Conservation (phyloP, 92 coral and sea anemone species). For the Pocillopora grandis region DNA sequence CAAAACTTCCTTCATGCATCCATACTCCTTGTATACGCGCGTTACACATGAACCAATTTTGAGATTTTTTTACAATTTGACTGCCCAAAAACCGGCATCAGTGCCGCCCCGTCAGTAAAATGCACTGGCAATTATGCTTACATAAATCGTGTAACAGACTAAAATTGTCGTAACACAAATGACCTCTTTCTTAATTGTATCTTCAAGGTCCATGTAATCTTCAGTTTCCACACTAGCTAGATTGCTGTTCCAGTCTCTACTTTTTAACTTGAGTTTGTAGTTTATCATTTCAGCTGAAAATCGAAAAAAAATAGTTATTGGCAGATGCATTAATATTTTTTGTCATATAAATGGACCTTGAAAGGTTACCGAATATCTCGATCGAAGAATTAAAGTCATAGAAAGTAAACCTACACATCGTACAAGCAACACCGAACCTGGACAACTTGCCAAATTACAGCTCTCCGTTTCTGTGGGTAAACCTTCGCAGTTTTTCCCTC, state of each 20-base stretch:
- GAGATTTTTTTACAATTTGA: no score
- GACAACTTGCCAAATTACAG: conserved; percentile 42
- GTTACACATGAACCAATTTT: no score
- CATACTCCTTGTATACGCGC: no score
- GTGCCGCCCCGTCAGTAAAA: background rate
- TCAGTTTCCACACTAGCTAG: conserved; percentile 1
- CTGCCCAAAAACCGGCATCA: no score
- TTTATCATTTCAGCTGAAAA: conserved; percentile 35
- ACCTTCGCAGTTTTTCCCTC: conserved; percentile 51
- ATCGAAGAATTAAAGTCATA: background rate
- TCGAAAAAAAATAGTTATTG: background rate
- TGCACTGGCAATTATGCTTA: background rate
- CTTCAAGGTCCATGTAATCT: background rate
- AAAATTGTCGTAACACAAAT: background rate
- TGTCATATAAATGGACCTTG: background rate
- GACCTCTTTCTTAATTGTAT: conserved; percentile 18
- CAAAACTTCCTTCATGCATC: no score
- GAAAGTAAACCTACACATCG: background rate
- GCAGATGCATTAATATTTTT: background rate
- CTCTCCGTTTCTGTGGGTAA: background rate
- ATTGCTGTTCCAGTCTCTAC: conserved; percentile 17
- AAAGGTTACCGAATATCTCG: background rate
- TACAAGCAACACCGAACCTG: conserved; percentile 1
- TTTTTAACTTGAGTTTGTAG: conserved; percentile 11
- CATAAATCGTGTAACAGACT: background rate